Conservation (phyloP, 37 sponge, comb jelly and placozoan genomes). For the Geodia barretti region DNA sequence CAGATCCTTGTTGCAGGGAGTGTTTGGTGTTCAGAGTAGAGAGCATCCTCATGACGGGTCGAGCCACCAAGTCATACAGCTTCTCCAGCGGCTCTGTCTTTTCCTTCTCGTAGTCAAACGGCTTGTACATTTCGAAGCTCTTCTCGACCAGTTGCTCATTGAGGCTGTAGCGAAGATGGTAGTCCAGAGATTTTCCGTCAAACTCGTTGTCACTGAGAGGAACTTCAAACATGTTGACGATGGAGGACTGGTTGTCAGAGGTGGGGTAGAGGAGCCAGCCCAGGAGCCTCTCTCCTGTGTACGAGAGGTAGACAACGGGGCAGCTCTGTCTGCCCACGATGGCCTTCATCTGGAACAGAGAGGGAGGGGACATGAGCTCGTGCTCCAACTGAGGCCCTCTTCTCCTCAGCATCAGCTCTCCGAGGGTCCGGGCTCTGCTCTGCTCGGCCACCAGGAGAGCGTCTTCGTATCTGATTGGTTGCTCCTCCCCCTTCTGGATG, state of each 20-base stretch:
- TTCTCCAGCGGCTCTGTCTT: conserved; percentile 34
- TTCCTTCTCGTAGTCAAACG: conserved; percentile 12
- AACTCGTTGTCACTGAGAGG: conserved; percentile 51
- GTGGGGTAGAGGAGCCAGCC: conserved; percentile 62
- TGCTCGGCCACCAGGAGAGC: conserved; percentile 58
- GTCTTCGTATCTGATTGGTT: conserved; percentile 8
- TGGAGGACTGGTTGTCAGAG: not conserved
- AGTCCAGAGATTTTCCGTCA: conserved; percentile 59
- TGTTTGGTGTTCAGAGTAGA: not conserved
- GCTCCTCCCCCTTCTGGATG: conserved; percentile 4
- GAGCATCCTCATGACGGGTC: conserved; percentile 31
- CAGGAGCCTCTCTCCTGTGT: conserved; percentile 58
- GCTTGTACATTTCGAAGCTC: conserved; percentile 39
- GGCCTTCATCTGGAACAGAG: conserved; percentile 6
- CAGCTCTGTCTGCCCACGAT: conserved; percentile 13
- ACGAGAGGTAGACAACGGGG: conserved; percentile 61
- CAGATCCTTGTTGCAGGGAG: no score
- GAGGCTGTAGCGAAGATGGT: conserved; percentile 57
- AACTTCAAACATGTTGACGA: conserved; percentile 49
- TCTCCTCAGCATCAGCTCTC: conserved; percentile 51
- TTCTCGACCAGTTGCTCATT: conserved; percentile 42
- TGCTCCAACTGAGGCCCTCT: not conserved
- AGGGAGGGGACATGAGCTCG: conserved; percentile 19
- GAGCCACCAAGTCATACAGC: conserved; percentile 51
- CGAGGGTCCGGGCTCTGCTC: conserved; percentile 48